Base-by-base conservation (phyloP, 2,113 vertebrate genomes). In the Ciconia stormi region DNA sequence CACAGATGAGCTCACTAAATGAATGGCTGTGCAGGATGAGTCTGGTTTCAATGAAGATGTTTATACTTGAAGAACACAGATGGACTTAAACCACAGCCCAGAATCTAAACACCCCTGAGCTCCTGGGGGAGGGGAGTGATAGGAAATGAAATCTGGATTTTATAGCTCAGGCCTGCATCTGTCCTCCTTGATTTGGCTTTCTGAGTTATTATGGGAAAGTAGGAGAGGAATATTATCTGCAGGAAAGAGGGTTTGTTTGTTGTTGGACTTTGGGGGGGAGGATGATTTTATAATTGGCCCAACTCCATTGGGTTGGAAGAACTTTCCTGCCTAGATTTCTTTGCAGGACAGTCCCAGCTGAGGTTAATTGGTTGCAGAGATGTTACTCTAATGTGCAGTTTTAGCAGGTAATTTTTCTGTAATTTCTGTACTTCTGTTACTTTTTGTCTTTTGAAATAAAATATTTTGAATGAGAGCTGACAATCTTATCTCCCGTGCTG, bases 1-100 rank as follows among this genome's bases (percentile, higher is more conserved):
- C 88, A 22, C 93, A 94, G 96, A 97, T 95, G 93, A 97, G 93
- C 94, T 96, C 95, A 95, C 66, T 91, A 95, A 94, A 78, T 96
- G 88, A 93, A 90, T 93, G 92, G 90, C 95, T 95, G 86, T 96
- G 83, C 86, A 92, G 90, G 88, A 90, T 83, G 89, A 94, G 96
- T 97, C 96, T 97, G 93, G 88, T 97, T 97, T 97, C 97, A 96
- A 87, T 95, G 92, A 93, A 95, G 95, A 96, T 92, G 95, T 97
- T 97, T 97, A 95, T 97, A 93, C 95, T 97, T 96, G 91, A 94
- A n/a, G 91, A 95, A 58, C 89, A 82, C 97, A 97, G 96, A 97
- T 95, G 90, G 90, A 89, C 92, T 97, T 70, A 61, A 96, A 95
- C 91, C 89, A 90, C 93, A 95, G 88, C 89, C 78, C 76, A 76